phyloP scores from a whole-genome alignment of 2,888 invertebrate species.

The Chrysolina oricalcia region DNA sequence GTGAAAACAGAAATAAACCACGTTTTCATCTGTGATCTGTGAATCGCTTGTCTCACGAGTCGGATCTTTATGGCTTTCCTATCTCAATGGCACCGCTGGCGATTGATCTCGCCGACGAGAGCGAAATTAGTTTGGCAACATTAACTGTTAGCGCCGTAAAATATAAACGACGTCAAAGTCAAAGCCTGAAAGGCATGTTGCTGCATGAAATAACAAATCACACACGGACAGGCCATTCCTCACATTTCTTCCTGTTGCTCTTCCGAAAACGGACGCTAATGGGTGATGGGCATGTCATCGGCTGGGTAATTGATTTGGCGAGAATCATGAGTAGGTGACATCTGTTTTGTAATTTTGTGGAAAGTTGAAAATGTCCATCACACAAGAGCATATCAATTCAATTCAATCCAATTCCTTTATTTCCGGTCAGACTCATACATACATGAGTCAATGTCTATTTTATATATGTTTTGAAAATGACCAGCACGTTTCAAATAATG shows the following conservation, averaged over 20 bases:
- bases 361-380: neutral
- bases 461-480: too few species aligned
- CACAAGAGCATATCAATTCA: too few species aligned
- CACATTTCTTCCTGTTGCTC: conserved; percentile 26
- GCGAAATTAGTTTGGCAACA: conserved; percentile 44
- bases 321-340: neutral
- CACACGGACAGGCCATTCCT: conserved; percentile 26
- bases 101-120: conserved; percentile 39
- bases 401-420: too few species aligned
- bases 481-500: too few species aligned
- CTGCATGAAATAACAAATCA: conserved; percentile 36
- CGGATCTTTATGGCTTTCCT: conserved; percentile 28
- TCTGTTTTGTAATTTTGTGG: neutral
- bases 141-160: conserved; percentile 36
- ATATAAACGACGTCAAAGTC: conserved; percentile 33
- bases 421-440: too few species aligned
- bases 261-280: conserved; percentile 16
- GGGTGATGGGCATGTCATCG: neutral
- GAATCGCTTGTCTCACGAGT: neutral
- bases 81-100: conserved; percentile 35
- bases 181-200: conserved; percentile 22
- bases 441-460: too few species aligned
- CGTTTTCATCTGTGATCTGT: neutral
- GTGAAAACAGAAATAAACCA: neutral
- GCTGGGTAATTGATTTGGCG: neutral